phyloP scores from a whole-genome alignment of 2,888 invertebrate genomes.

The Chydorus sphaericus region DNA sequence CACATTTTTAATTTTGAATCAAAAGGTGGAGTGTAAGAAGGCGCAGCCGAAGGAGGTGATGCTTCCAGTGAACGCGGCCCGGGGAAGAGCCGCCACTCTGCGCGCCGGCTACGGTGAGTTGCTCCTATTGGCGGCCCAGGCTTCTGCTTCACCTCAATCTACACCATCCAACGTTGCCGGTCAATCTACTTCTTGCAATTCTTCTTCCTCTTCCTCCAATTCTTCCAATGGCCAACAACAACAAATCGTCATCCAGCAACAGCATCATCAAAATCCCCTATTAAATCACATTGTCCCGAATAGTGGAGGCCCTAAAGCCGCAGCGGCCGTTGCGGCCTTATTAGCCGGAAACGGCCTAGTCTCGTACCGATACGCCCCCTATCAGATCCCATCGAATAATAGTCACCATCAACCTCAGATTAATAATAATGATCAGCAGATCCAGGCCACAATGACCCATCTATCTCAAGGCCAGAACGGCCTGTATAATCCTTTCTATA shows the following conservation, averaged over 20 bases:
- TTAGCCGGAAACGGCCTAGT: conserved; percentile 23
- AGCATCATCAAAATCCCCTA: too few species aligned
- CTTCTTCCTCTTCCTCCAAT: too few species aligned
- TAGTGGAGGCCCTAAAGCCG: background rate
- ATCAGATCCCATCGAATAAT: conserved; percentile 38
- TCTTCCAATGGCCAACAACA: too few species aligned
- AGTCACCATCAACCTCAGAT: background rate
- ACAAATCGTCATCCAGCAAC: too few species aligned
- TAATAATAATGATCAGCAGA: conserved; percentile 10
- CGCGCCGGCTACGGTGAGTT: conserved; percentile 92
- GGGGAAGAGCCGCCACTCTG: conserved; percentile 86
- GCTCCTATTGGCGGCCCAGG: conserved; percentile 58
- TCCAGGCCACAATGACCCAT: too few species aligned
- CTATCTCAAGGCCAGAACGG: too few species aligned
- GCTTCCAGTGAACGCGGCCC: conserved; percentile 91
- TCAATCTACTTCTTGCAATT: too few species aligned
- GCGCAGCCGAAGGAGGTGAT: conserved; percentile 99
- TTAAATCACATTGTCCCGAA: too few species aligned
- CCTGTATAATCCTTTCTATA: too few species aligned
- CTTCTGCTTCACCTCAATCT: conserved; percentile 21
- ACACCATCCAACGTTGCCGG: too few species aligned
- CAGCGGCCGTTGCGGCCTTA: conserved; percentile 1
- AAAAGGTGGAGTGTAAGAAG: conserved; percentile 99
- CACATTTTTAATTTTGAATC: too few species aligned
- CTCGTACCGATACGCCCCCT: conserved; percentile 44